These are phyloP conservation scores for Eueremaeus valkanovi DNA, from an alignment of 2,888 invertebrate species.

Conservation along the genomic window DNA sequence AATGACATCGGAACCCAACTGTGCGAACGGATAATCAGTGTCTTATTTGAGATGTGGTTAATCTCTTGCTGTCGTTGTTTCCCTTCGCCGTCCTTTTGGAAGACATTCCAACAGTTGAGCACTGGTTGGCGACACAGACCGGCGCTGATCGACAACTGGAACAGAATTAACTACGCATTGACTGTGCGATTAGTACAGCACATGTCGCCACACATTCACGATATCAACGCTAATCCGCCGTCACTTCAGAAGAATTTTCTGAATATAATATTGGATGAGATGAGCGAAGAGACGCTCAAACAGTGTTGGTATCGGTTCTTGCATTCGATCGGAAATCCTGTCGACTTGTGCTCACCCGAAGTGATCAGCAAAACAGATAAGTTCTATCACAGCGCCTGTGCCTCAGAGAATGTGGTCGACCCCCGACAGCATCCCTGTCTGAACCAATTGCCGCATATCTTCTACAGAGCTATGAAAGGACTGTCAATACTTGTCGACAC, in stretches of 20 bases:
- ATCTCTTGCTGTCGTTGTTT: constrained; percentile 74
- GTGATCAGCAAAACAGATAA: constrained; percentile 68
- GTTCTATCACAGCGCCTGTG: constrained; percentile 74
- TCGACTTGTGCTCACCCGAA: constrained; percentile 80
- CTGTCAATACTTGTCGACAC: constrained; percentile 90
- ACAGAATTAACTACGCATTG: constrained; percentile 77
- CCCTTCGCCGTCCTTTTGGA: constrained; percentile 89
- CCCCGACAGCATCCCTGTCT: constrained; percentile 88
- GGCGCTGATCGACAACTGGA: constrained; percentile 77
- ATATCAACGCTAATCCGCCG: constrained; percentile 24
- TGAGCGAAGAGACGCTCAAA: constrained; percentile 78
- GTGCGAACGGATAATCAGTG: constrained; percentile 87
- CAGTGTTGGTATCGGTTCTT: constrained; percentile 95
- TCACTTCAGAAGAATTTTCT: constrained; percentile 22
- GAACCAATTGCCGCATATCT: constrained; percentile 73
- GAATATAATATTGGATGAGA: constrained; percentile 56
- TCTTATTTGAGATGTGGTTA: constrained; percentile 84
- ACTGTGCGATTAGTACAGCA: constrained; percentile 65
- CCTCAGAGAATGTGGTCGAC: constrained; percentile 70
- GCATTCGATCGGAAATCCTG: constrained; percentile 90
- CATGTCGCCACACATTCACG: constrained; percentile 7
- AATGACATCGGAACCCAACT: constrained; percentile 94
- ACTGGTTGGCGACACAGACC: constrained; percentile 90
- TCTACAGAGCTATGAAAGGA: constrained; percentile 87
- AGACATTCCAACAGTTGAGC: constrained; percentile 68